Base-by-base conservation (phyloP, 2,888 invertebrate genomes). In the Perdita meconis region DNA sequence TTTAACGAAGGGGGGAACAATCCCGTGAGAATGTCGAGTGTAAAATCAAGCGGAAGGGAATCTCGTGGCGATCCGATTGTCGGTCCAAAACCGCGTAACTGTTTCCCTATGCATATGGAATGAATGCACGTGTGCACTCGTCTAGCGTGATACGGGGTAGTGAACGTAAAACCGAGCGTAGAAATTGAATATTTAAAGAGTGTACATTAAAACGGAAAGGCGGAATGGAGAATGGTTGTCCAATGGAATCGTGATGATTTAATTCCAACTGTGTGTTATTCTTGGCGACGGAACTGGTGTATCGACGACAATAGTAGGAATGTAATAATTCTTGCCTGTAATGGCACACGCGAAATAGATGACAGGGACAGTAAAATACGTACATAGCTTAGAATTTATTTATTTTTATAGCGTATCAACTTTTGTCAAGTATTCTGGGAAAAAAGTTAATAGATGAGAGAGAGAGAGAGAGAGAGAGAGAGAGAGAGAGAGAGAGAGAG, bases 121-220 rank as follows among this genome's bases (percentile, higher is more conserved):
- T 64, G 66, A 63, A 65, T 63, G 66, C 64, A 84, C 76, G 74
- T 69, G 75, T 60, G 59, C 57, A 26, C 66, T 50, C 64, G 65
- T 61, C 71, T 68, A 68, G 63, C 82, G 66, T 73, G 72, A 75
- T 68, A 66, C 75, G 59, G 57, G 22, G 42, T 67, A 55, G 69
- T 66, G 65, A 85, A 72, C 68, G 77, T 66, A 82, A 82, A 80
- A 74, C 40, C 57, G 69, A 84, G 61, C 72, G 65, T 76, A 60
- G 16, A 69, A 66, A 42, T 38, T 76, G 79, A 82, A 82, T 71
- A 79, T 82, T 84, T 68, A 76, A 82, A 79, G 72, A 82, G 72
- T 76, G 47, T 38, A 42, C 68, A 50, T 53, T 51, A 68, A 78
- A 42, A 38, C 53, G 42, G 66, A 65, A 68, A 75, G 51, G 22